These are phyloP conservation scores for Melinopterus prodromus DNA, from an alignment of 2,888 invertebrate genomes.

Conservation along the genomic window DNA sequence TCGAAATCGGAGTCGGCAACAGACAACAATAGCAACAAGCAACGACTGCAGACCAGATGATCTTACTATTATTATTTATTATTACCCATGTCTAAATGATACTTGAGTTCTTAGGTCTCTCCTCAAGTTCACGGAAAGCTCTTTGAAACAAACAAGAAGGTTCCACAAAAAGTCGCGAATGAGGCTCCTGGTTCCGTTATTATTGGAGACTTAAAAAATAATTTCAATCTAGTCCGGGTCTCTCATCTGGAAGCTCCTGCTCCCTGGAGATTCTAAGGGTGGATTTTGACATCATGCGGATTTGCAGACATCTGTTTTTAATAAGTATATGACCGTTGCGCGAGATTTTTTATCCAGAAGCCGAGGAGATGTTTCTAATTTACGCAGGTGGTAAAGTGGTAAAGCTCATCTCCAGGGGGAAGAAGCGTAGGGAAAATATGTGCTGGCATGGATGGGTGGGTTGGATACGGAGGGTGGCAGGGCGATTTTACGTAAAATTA, in stretches of 20 bases:
- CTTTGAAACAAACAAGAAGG: too few species aligned
- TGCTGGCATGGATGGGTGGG: background rate
- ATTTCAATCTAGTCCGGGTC: background rate
- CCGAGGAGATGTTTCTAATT: background rate
- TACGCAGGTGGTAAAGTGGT: background rate
- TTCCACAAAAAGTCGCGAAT: too few species aligned
- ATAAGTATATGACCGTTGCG: background rate
- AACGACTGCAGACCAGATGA: too few species aligned
- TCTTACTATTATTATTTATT: too few species aligned
- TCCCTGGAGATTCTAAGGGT: background rate
- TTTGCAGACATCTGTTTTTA: background rate
- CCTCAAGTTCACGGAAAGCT: too few species aligned
- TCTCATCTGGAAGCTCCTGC: background rate
- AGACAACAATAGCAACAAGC: too few species aligned
- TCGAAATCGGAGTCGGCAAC: too few species aligned
- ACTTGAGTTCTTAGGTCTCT: too few species aligned
- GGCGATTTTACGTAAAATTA: conserved; percentile 22
- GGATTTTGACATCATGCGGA: background rate
- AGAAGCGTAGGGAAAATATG: background rate
- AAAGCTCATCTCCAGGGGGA: background rate
- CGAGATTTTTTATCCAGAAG: too few species aligned
- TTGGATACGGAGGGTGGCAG: background rate
- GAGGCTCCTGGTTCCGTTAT: background rate
- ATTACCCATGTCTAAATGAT: too few species aligned
- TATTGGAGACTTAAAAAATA: background rate